Evolutionary conservation across 2,113 vertebrate genomes (phyloP), one percentile per base, ranked within the genome.

Genomic region (Menidia beryllina): DNA sequence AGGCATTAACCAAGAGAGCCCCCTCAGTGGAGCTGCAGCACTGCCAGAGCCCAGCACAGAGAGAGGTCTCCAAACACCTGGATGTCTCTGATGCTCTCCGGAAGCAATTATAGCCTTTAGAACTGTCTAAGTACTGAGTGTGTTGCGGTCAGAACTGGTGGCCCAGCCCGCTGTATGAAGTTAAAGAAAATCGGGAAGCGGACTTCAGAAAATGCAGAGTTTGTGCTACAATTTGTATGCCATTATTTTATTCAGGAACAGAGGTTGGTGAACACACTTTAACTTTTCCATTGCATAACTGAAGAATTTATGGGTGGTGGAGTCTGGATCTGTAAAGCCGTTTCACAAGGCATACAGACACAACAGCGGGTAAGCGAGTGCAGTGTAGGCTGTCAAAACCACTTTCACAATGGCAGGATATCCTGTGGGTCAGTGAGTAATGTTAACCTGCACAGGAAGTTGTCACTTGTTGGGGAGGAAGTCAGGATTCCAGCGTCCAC

Each of bases 351-450:
- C 77, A 59, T 62, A 21, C 70, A 80, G 83, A 87, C 79, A 79
- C 75, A 87, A 72, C 84, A 82, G 47, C 6, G 6, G 14, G 47
- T 60, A 76, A 72, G 62, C 54, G 63, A 91, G 57, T 58, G 83
- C 69, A 66, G 57, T 10, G 24, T 36, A 89, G 85, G 85, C 81
- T 87, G 83, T 89, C 78, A 45, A 83, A 89, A 86, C 76, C 74
- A 88, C 82, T 86, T 90, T 88, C 81, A 92, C 91, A 92, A 92
- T 91, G 85, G 90, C 88, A 92, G 91, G 91, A 92, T 91, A 90
- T 92, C 90, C 91, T 92, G 89, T 60, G 85, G 91, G 91, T 90
- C 90, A 91, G 81, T 15, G 50, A 89, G 87, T 84, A 77, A 69
- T 4, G 82, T 56, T 85, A 74, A 90, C 85, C 87, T 90, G 86